Evolutionary conservation across 2,113 vertebrate species (phyloP), one percentile per base, ranked within the genome.

Genomic region (Anas platyrhynchos): DNA sequence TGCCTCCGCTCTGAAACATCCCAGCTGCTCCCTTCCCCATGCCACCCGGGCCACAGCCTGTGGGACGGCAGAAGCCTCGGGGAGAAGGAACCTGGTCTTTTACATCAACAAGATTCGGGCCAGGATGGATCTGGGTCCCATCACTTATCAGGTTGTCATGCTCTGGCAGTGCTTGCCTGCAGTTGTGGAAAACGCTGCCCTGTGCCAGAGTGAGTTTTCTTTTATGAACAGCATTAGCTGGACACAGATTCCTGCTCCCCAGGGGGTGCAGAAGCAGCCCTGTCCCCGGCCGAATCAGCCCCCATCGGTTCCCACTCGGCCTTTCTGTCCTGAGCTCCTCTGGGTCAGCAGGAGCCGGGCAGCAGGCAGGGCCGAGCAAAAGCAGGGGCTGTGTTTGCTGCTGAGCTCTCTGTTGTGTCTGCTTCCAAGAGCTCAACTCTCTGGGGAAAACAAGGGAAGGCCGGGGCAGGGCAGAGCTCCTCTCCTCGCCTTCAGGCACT

Each of bases 1-100:
- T 90, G 73, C 93, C 85, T 95, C 88, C 43, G 73, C 91, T 93
- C 88, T 92, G 94, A 95, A 93, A 91, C 76, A 93, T 88, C 76
- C 79, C 85, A 75, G 69, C 95, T 91, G 83, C 68, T 56, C 83
- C 58, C 26, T 50, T 56, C 63, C 6, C 61, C 41, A 69, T 14
- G 68, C 74, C 41, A 25, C 86, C 83, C 56, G 5, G 66, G 56
- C 46, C 73, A 21, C 46, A 32, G 89, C 20, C 55, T 6, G 17
- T 0, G 22, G 79, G 32, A 63, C 1, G 17, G 76, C 76, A 91
- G 68, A 26, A 54, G 48, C 80, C 55, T 8, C 18, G 65, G 72
- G 69, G 69, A 91, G 85, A 78, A 74, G 75, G 61, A 88, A 88
- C 1, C 4, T 8, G 55, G n/a, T 34, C 72, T 68, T 67, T 80